Base-by-base conservation (phyloP, 30 jellyfish, hydroid and myxozoan species). In the Hydractinia symbiolongicarpus region DNA sequence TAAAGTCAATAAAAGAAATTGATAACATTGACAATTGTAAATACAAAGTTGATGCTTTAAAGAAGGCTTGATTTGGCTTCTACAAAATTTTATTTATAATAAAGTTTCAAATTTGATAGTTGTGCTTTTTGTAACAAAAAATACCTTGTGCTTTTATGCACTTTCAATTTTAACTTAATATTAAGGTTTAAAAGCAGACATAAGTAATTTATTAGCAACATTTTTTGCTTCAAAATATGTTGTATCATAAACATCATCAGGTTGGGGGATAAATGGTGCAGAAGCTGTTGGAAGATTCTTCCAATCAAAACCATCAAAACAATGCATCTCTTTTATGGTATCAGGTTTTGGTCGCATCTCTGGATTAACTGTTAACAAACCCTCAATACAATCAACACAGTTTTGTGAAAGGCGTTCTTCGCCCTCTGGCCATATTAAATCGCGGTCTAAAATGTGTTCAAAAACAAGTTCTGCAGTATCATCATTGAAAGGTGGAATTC, bases 391-490 rank as follows among this genome's bases (percentile, higher is more conserved):
- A 61, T 77, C 94, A 15, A 79, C 86, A 4, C 88, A 84, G 62
- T 67, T 62, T 6, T 69, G 71, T 8, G 94, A 78, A 5, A 89
- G 70, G 5, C 94, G 17, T 61, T 89, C 97, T 16, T 84, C 97
- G 20, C 95, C 97, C 50, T 84, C 97, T 54, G 97, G 97, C 93
- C 92, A 89, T 40, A 82, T 52, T 86, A 69, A 69, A 86, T 93
- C 97, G 79, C 90, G 84, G 62, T 82, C 84, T 15, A 90, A 79
- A 68, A 90, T 90, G 68, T 85, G 95, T 62, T 83, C 87, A 85
- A 90, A 90, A 13, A 90, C 95, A 51, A 81, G 88, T 40, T 90
- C 97, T 4, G 97, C 91, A n/a, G 97, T 81, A 60, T 90, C 97
- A 78, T 90, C 97, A 72, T 90, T 82, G 67, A 90, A 90, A 49